Evolutionary conservation across 2,888 invertebrate genomes (phyloP), one percentile per base, ranked within the genome.

Genomic region (Mongoloraphidia duomilia): DNA sequence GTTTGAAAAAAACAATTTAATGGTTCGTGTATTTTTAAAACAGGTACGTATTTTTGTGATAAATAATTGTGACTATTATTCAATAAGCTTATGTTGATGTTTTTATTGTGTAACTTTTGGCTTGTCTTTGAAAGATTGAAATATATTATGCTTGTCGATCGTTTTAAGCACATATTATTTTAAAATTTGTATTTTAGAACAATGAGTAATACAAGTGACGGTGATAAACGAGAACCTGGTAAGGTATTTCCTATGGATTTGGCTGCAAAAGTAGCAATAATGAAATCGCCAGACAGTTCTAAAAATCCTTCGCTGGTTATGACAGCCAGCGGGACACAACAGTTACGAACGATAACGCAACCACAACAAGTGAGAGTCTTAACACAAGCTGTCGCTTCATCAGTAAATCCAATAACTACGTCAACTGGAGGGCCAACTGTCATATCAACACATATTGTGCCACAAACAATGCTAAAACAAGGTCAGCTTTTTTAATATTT

Each of bases 211-310:
- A 65, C 60, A 51, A 54, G 57, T 36, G 75, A 72, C 58, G 77
- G 77, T 57, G 75, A 76, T 57, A 73, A 77, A 58, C 61, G 69
- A 54, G 70, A 75, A 56, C 62, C 70, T 58, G 69, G 69, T 56
- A 78, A 78, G 67, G 72, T 72, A 65, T 73, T 74, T 66, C 70
- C 69, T 49, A 60, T 71, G 54, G 68, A 70, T 61, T 61, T 73
- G 60, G 73, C 74, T 56, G 64, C 71, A 54, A 73, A 64, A 51
- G 71, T 74, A 65, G 66, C 70, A 6, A 65, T 71, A 52, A 67
- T 73, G 13, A 70, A 74, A 56, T 63, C 73, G 41, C 65, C 68
- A 46, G 68, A 70, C 50, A 65, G 66, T 34, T 36, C 49, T 14
- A 49, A 54, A 50, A 66, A 65, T 55, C 55, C 64, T 53, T 65